Evolutionary conservation across 2,888 invertebrate genomes (phyloP), one percentile per base, ranked within the genome.

Genomic region (Nomada ruficornis): DNA sequence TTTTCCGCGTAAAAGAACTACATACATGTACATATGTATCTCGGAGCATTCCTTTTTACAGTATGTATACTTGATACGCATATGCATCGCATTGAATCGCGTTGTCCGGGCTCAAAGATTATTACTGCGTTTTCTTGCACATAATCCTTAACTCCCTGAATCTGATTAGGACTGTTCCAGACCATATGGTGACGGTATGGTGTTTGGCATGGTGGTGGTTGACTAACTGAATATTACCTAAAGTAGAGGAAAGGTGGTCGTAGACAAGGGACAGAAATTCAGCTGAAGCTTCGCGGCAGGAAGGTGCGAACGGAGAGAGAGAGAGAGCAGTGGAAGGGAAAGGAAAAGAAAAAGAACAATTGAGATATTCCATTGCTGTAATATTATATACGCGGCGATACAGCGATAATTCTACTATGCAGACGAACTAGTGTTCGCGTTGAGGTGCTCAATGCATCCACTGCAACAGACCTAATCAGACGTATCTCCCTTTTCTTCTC

Each of bases 131-230:
- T 93, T 92, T 92, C 80, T 84, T 67, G 89, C 77, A 64, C 42
- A 63, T 84, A 86, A 86, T 88, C 89, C 93, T 88, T 85, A 83
- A 91, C 84, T 90, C 91, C 88, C 89, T 90, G 88, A 92, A 93
- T 93, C 94, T 94, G 94, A 94, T 94, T 94, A 93, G 94, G 94
- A 93, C 93, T 94, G 94, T 94, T 94, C 94, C 94, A 94, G 94
- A 93, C 93, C 74, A 69, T 65, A 84, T 85, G 89, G 88, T 88
- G 88, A 87, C 73, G 83, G 85, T 85, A 89, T 87, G n/a, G 26
- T 59, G 26, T 47, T 47, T 63, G 57, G 23, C 36, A 42, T 2
- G 52, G 74, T 77, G 73, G 13, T 55, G 59, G 59, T 63, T 36
- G 7, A 62, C 23, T 55, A 47, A 47, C 47, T 47, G 15, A 47